These are phyloP conservation scores for Drosophila novamexicana DNA, from an alignment of 1,140 invertebrate species.

Conservation along the genomic window DNA sequence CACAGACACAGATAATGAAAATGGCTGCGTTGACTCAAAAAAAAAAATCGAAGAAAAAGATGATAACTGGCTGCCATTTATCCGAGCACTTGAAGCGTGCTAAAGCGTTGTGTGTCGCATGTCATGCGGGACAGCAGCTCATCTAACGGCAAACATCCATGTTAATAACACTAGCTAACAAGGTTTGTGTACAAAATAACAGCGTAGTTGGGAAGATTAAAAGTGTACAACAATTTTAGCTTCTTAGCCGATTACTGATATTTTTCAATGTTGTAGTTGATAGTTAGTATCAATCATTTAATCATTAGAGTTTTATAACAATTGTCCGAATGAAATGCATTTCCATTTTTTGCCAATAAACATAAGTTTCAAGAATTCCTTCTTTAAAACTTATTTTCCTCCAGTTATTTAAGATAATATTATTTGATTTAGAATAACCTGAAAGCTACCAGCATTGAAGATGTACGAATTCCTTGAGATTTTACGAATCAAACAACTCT, in stretches of 20 bases:
- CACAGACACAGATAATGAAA: constrained; percentile 63
- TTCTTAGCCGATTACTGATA: too few relatives aligned
- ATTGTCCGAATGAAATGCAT: too few relatives aligned
- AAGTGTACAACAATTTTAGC: too few relatives aligned
- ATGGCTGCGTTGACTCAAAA: constrained; percentile 46
- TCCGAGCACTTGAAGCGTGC: constrained; percentile 33
- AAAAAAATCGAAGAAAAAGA: constrained; percentile 7
- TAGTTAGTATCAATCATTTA: too few relatives aligned
- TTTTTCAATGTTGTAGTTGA: too few relatives aligned
- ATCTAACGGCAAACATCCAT: constrained; percentile 10
- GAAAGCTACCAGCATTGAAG: too few relatives aligned
- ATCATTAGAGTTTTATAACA: too few relatives aligned
- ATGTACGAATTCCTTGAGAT: not conserved
- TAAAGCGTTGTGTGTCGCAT: constrained; percentile 18
- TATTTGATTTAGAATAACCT: too few relatives aligned
- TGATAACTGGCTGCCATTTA: constrained; percentile 36
- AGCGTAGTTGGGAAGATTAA: not conserved
- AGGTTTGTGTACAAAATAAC: not conserved
- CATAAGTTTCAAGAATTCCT: too few relatives aligned
- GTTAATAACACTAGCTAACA: constrained; percentile 1
- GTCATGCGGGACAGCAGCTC: constrained; percentile 29
- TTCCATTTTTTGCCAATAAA: too few relatives aligned
- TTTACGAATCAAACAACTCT: not conserved
- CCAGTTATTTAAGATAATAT: too few relatives aligned
- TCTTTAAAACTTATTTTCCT: too few relatives aligned